Conservation (phyloP, 1,140 invertebrate species). For the Drosophila parvula region DNA sequence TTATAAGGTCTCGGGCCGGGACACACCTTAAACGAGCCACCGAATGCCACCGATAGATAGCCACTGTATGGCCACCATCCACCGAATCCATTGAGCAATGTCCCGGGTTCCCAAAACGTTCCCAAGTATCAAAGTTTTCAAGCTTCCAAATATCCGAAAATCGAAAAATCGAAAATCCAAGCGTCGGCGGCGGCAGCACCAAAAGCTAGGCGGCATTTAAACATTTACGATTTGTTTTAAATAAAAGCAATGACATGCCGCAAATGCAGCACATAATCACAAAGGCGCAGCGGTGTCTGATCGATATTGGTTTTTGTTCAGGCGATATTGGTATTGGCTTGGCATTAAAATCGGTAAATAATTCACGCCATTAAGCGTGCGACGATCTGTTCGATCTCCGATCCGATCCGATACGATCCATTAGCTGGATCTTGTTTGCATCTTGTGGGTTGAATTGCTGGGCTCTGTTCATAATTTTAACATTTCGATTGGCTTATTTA, state of each 20-base stretch:
- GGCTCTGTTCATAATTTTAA: conserved; percentile 62
- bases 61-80: conserved; percentile 58
- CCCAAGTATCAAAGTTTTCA: conserved; percentile 3
- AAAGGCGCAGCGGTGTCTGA: conserved; percentile 57
- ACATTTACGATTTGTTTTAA: conserved; percentile 79
- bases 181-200: conserved; percentile 59
- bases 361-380: conserved; percentile 76
- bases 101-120: conserved; percentile 25
- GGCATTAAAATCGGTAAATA: conserved; percentile 81
- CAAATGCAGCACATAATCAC: conserved; percentile 67
- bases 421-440: conserved; percentile 54
- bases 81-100: conserved; percentile 45
- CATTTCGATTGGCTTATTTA: conserved; percentile 64
- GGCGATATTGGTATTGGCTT: conserved; percentile 58
- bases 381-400: conserved; percentile 57
- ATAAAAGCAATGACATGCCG: conserved; percentile 72
- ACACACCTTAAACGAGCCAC: conserved; percentile 71
- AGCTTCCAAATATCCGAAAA: conserved; percentile 6
- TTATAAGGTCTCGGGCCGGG: conserved; percentile 68
- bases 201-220: conserved; percentile 76
- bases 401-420: conserved; percentile 27
- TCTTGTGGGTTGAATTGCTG: conserved; percentile 37
- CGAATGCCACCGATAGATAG: conserved; percentile 76
- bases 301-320: conserved; percentile 53
- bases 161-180: conserved; percentile 9